phyloP scores from a whole-genome alignment of 2,888 invertebrate species.

The Phoenoteleia sp. region DNA sequence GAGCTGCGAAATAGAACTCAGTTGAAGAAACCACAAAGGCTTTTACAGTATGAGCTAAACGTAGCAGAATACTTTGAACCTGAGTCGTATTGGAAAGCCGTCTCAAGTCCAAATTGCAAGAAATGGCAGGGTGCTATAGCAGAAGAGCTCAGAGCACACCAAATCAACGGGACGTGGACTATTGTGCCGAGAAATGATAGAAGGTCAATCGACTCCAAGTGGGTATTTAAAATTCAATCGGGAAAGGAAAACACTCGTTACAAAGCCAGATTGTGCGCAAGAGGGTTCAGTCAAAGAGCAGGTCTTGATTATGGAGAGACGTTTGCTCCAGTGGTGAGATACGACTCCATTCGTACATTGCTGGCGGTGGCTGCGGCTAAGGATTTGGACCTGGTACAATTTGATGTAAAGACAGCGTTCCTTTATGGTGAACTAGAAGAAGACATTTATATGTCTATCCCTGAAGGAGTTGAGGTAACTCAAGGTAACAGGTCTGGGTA shows the following conservation, averaged over 20 bases:
- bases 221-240: slow-evolving; percentile 69
- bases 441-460: slow-evolving; percentile 54
- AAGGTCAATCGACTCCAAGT: slow-evolving; percentile 63
- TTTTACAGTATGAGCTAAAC: slow-evolving; percentile 7
- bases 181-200: slow-evolving; percentile 30
- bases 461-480: slow-evolving; percentile 43
- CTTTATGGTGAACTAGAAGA: slow-evolving; percentile 64
- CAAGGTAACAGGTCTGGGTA: slow-evolving; percentile 48
- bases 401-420: slow-evolving; percentile 73
- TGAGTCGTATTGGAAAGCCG: slow-evolving; percentile 50
- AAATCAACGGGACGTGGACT: slow-evolving; percentile 62
- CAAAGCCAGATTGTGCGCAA: slow-evolving; percentile 71
- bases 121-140: slow-evolving; percentile 57
- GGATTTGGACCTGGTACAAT: slow-evolving; percentile 57
- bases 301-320: slow-evolving; percentile 70
- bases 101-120: slow-evolving; percentile 15
- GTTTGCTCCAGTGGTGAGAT: slow-evolving; percentile 56
- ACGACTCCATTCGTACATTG: slow-evolving; percentile 48
- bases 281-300: slow-evolving; percentile 26
- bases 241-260: slow-evolving; percentile 34
- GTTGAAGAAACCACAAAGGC: slow-evolving; percentile 6
- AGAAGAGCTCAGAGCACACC: slow-evolving; percentile 56
- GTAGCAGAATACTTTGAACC: slow-evolving; percentile 35
- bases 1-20: slow-evolving; percentile 2
- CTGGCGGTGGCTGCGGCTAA: slow-evolving; percentile 66